Evolutionary conservation across 2,888 invertebrate species (phyloP), one percentile per base, ranked within the genome.

Genomic region (Plemyria rubiginata): DNA sequence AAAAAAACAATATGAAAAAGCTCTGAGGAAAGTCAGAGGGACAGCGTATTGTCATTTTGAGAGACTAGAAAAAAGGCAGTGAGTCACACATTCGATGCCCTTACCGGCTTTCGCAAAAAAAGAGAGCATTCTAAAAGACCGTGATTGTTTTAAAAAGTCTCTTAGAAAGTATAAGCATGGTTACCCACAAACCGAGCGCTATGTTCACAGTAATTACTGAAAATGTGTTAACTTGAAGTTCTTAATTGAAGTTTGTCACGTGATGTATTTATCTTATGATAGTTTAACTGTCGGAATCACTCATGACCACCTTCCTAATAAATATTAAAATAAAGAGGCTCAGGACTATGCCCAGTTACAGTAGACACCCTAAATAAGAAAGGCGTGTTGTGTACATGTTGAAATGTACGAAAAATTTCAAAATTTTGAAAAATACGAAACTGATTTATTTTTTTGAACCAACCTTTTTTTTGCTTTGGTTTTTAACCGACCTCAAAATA

Each of bases 161-260:
- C 11, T 38, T 11, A 11, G 0, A 38, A 11, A 38, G 8, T 38
- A 8, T 40, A 36, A 50, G 3, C 64, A 32, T 77, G 61, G 72
- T 73, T 74, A 73, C 74, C 57, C 13, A 64, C 58, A 45, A 4
- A 45, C 8, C 57, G 63, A 65, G 72, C 65, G 68, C 67, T 71
- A 57, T 68, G 75, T 77, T 75, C 62, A 68, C 72, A 70, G 81
- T 84, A 85, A 86, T 86, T 87, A 85, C 77, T 73, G 78, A 75
- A 76, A 84, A 85, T 85, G 87, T 85, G 87, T 84, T 87, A 87
- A 86, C 85, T 80, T 79, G 77, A 61, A 65, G 51, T 67, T 69
- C 76, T 72, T 78, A 87, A 87, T 83, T 79, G 81, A 67, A 49
- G 15, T 46, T 60, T 65, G 86, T 82, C 87, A 87, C 87, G 87